Evolutionary conservation across 2,113 vertebrate genomes (phyloP).

Genomic region (Percina caprodes): DNA sequence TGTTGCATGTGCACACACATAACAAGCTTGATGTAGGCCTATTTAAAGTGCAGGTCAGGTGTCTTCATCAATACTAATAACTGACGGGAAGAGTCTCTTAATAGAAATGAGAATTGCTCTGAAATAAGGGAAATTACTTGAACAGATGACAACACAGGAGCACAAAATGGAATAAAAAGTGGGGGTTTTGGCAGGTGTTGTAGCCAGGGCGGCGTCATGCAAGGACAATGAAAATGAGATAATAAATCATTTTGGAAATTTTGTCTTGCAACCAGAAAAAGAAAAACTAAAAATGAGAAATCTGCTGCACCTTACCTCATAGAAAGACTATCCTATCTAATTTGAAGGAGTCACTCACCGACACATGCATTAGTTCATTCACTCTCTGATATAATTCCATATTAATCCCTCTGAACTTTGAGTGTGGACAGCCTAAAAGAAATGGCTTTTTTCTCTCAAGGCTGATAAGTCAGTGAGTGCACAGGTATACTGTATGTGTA

Average conservation of each 20-base stretch:
- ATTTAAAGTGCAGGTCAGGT: constrained; percentile 51
- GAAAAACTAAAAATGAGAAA: not conserved
- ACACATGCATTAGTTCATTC: not conserved
- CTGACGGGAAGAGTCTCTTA: constrained; percentile 34
- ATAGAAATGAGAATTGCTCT: constrained; percentile 42
- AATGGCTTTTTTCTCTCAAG: no score
- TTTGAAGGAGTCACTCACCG: constrained; percentile 3
- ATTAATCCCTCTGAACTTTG: not conserved
- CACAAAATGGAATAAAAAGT: not conserved
- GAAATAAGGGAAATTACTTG: constrained; percentile 42
- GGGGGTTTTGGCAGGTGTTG: constrained; percentile 15
- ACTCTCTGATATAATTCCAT: not conserved
- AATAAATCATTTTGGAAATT: not conserved
- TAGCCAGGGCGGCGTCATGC: constrained; percentile 15
- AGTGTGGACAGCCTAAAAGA: not conserved
- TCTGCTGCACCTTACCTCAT: not conserved
- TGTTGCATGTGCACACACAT: not conserved
- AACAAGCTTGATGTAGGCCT: constrained; percentile 17
- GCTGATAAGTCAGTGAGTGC: no score
- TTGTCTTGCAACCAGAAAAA: not conserved
- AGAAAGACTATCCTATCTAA: not conserved
- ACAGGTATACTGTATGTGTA: no score
- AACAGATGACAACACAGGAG: constrained; percentile 8
- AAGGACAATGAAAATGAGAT: not conserved
- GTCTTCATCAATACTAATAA: constrained; percentile 57